Conservation (phyloP, 2,888 invertebrate species). For the Volucella inanis region DNA sequence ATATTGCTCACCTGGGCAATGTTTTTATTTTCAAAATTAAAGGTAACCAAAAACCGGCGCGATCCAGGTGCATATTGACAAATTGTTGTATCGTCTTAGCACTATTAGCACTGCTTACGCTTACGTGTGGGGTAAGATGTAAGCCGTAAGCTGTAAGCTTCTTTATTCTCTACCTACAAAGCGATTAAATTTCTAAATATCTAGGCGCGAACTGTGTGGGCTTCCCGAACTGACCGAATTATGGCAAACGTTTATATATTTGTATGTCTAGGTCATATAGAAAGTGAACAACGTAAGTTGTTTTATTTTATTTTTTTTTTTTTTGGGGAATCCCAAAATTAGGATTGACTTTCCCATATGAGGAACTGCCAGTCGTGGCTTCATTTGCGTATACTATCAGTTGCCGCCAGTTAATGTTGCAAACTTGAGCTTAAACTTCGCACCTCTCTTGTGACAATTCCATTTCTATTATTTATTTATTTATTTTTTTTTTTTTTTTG, state of each 20-base stretch:
- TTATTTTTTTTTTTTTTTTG: neutral
- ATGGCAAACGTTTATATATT: neutral
- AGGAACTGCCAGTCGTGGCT: no score
- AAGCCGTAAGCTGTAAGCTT: no score
- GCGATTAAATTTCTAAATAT: neutral
- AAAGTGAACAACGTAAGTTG: slow-evolving; percentile 16
- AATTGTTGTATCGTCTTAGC: slow-evolving; percentile 2
- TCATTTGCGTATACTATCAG: slow-evolving; percentile 28
- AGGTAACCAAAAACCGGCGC: no score
- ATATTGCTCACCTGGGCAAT: no score
- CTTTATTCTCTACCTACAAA: neutral
- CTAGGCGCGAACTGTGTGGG: neutral
- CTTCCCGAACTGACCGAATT: slow-evolving; percentile 14
- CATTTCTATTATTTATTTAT: neutral
- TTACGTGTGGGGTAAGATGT: slow-evolving; percentile 11
- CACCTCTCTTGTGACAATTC: slow-evolving; percentile 55
- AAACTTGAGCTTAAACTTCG: slow-evolving; percentile 59
- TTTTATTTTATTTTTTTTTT: neutral
- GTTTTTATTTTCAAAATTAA: no score
- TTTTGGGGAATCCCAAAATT: slow-evolving; percentile 34
- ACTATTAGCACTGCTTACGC: slow-evolving; percentile 45
- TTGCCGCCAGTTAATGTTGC: slow-evolving; percentile 48
- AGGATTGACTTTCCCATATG: neutral
- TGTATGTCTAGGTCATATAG: slow-evolving; percentile 21
- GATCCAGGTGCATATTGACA: neutral